A percentile compares a stretch with the other conserved stretches of the same genome.
phyloP scores from a whole-genome alignment of 1,140 invertebrate genomes.

The Cydia fagiglandana region DNA sequence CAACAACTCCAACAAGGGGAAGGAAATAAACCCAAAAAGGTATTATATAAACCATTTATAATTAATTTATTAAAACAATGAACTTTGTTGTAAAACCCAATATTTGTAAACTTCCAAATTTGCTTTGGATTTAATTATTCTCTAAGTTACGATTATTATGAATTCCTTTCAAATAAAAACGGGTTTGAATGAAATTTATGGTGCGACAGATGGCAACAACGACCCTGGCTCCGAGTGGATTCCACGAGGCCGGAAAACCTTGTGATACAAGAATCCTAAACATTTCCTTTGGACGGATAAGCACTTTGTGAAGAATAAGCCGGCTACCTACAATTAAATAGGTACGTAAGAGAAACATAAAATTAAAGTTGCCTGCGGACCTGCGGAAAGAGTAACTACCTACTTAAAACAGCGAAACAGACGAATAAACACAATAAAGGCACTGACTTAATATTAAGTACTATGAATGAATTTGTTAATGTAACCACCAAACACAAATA shows the following conservation, averaged over 20 bases:
- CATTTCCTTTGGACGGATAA: background rate
- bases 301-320: background rate
- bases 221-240: slow-evolving; percentile 28
- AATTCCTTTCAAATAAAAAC: background rate
- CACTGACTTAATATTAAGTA: too few species aligned
- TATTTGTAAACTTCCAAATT: background rate
- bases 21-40: background rate
- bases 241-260: background rate
- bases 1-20: background rate
- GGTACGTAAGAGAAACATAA: background rate
- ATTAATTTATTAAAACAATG: background rate
- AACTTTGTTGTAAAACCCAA: background rate
- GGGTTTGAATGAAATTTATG: slow-evolving; percentile 6
- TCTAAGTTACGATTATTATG: background rate
- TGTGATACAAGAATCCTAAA: slow-evolving; percentile 37
- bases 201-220: slow-evolving; percentile 38
- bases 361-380: background rate
- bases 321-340: background rate
- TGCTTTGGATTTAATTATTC: background rate
- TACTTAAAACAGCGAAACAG: too few species aligned
- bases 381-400: background rate
- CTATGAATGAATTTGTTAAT: too few species aligned
- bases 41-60: background rate
- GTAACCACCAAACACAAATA: too few species aligned
- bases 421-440: too few species aligned